Base-by-base conservation (phyloP, 1,140 invertebrate species). In the Grapholita molesta region DNA sequence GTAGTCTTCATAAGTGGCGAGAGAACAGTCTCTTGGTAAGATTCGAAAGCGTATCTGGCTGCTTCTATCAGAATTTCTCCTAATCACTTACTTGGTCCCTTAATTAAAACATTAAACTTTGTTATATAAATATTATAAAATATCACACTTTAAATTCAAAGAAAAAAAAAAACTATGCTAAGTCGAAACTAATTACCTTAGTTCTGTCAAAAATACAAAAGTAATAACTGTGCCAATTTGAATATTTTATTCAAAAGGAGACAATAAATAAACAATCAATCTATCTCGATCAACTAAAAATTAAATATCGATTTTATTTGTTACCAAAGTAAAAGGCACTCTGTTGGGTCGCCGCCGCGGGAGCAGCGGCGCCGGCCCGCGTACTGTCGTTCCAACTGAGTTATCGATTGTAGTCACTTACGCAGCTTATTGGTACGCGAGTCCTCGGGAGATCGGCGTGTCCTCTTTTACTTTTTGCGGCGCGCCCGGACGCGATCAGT, bases 101-200 rank as follows among this genome's bases (percentile, higher is more conserved):
- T 91, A 91, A 85, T 89, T 89, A 88, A 90, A 89, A 90, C 83
- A 83, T 90, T 89, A 88, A 87, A 89, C 88, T 90, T 90, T 90
- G 82, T 89, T 87, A 89, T 85, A 91, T 90, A 89, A 90, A 90
- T 90, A 90, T 87, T 89, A 90, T 86, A 89, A 90, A 91, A 90
- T 91, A 91, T 91, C 89, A 91, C 89, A 90, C 88, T 88, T 91
- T 90, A 88, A 88, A 90, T 89, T 91, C 86, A 89, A 89, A 86
- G 80, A 85, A 87, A 88, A 80, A 30, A n/a, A 78, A 82, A 82
- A 86, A 82, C 82, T 86, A 89, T 83, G 70, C 88, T 90, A 90
- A 75, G 70, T 89, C 83, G 85, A 89, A 88, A 88, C 86, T 86
- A 86, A 86, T 85, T 81, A 83, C 15, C 82, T 85, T 88, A 88